These are phyloP conservation scores for Macrosiphum euphorbiae DNA, from an alignment of 2,888 invertebrate species.

Conservation along the genomic window DNA sequence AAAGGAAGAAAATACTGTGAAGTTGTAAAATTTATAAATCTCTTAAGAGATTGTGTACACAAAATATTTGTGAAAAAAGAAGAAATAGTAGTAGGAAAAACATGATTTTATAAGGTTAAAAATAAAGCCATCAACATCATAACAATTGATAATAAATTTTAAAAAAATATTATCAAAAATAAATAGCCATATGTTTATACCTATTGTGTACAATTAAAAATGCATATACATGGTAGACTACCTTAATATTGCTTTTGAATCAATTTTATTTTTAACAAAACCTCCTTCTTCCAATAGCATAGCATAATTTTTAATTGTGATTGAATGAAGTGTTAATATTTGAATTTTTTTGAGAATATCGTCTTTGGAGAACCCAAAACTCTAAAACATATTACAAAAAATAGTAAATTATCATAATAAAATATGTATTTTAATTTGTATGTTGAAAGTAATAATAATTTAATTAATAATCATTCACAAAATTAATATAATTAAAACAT, in stretches of 20 bases:
- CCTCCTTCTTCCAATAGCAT: conserved; percentile 60
- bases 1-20: not conserved
- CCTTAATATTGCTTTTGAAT: conserved; percentile 18
- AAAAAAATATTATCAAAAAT: not conserved
- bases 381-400: conserved; percentile 22
- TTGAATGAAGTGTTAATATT: conserved; percentile 40
- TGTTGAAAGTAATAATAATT: not conserved
- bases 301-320: conserved; percentile 52
- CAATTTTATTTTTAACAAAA: conserved; percentile 42
- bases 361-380: conserved; percentile 19
- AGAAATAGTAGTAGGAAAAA: not conserved
- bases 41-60: not conserved
- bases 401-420: not conserved
- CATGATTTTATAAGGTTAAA: not conserved
- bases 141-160: not conserved
- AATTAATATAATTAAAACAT: not conserved
- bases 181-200: too few species aligned
- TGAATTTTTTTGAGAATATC: conserved; percentile 47
- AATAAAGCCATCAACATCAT: not conserved
- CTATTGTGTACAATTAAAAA: not conserved
- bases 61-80: too few species aligned
- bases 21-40: not conserved
- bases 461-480: not conserved
- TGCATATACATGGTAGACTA: not conserved
- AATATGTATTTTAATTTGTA: too few species aligned